Evolutionary conservation across 2,888 invertebrate species (phyloP), one percentile per base, ranked within the genome.

Genomic region (Perithous albicinctus): DNA sequence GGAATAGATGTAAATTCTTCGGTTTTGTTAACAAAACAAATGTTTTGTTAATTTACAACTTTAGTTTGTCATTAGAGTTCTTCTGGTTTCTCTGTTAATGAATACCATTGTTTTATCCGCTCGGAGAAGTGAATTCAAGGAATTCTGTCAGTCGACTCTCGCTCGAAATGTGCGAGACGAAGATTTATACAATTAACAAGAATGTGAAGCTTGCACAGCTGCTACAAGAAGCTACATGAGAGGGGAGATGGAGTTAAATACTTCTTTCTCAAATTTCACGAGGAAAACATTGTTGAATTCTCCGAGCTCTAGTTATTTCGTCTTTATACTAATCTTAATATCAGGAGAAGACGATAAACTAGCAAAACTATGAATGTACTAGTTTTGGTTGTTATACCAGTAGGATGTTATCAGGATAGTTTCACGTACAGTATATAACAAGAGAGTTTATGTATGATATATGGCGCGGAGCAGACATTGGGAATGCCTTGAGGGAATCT

Each of bases 121-220:
- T 43, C 5, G 15, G n/a, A 15, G 43, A 43, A 6, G 43, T 5
- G 43, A 43, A 43, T 43, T 3, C 43, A 15, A 43, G 43, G 3
- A n/a, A 15, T n/a, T 43, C n/a, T n/a, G 15, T 15, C 5, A 3
- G 5, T 3, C 43, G 43, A 43, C 15, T n/a, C n/a, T 6, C 41
- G 15, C 15, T 43, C 15, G 43, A 43, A 43, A 43, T 43, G 15
- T 43, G 15, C 15, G 15, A 15, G n/a, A 43, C 12, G 43, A 43
- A 5, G 43, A 15, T n/a, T 43, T 5, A n/a, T n/a, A 48, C 20
- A 72, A 78, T 70, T 72, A 78, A 70, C 63, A 43, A 35, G 70
- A 56, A 78, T 43, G 61, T 15, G 54, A 72, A 64, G 70, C 32
- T 70, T 23, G 51, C 29, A 41, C 69, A 61, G 69, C 63, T 69